Evolutionary conservation across 2,113 vertebrate genomes (phyloP).

Genomic region (Hemibagrus wyckioides): DNA sequence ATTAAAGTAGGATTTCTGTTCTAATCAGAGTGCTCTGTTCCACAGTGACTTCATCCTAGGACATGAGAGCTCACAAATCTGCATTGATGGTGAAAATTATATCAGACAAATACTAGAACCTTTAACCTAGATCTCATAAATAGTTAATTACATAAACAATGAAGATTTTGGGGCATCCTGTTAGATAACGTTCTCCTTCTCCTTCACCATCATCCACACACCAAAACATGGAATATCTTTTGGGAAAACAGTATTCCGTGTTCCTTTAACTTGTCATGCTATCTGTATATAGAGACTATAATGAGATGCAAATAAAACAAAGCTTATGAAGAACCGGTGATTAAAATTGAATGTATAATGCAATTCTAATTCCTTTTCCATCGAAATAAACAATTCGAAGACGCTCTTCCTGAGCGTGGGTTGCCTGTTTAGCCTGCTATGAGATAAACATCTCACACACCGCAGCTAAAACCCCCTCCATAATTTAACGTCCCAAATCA

Average conservation of each 20-base stretch:
- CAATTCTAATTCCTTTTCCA: neutral
- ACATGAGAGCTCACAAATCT: neutral
- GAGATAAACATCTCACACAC: neutral
- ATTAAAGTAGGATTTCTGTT: neutral
- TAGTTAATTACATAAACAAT: too few relatives aligned
- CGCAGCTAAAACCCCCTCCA: neutral
- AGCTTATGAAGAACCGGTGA: neutral
- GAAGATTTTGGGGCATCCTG: neutral
- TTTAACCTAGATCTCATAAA: too few relatives aligned
- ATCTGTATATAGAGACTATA: neutral
- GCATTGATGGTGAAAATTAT: neutral
- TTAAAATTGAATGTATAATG: neutral
- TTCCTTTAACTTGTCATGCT: neutral
- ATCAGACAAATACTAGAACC: neutral
- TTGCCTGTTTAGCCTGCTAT: neutral
- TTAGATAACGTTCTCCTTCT: neutral
- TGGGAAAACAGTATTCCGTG: neutral
- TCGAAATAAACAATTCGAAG: neutral
- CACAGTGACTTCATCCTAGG: neutral
- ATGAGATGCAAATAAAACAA: neutral
- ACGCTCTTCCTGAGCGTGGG: neutral
- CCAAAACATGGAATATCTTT: neutral
- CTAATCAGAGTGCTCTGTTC: neutral
- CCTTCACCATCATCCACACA: neutral
- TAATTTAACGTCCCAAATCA: neutral